These are phyloP conservation scores for Halocynthia aurantium DNA, from an alignment of 23 tunicate genomes.

Conservation along the genomic window DNA sequence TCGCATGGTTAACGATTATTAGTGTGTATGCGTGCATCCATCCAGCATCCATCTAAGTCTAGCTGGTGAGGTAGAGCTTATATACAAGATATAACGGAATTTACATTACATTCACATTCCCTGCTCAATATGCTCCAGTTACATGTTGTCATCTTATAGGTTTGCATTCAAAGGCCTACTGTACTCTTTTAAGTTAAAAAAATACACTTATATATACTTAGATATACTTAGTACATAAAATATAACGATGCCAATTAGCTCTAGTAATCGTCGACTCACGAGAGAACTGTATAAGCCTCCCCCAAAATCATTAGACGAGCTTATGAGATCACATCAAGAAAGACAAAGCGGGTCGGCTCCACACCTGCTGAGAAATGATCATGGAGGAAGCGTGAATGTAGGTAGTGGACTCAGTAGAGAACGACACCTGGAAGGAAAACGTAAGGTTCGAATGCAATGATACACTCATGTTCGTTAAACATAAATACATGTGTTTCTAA, in stretches of 20 bases:
- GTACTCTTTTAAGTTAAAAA: no score
- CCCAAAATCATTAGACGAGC: constrained; percentile 59
- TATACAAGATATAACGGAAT: no score
- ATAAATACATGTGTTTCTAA: no score
- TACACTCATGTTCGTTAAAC: background rate
- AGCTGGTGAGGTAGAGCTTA: no score
- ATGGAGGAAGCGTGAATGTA: background rate
- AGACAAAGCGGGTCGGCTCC: constrained; percentile 1
- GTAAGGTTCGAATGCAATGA: background rate
- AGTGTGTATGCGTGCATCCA: no score
- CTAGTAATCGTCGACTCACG: constrained; percentile 50
- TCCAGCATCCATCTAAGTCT: no score
- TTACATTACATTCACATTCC: no score
- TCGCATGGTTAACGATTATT: no score
- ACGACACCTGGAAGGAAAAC: constrained; percentile 20
- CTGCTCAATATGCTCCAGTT: no score
- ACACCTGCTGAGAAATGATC: background rate
- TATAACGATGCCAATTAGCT: constrained; percentile 67
- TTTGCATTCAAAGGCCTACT: no score
- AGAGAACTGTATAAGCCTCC: constrained; percentile 68
- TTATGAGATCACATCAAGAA: constrained; percentile 16
- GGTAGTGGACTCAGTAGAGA: constrained; percentile 3
- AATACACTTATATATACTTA: no score
- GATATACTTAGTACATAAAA: background rate
- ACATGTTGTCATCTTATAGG: no score